Evolutionary conservation across 2,797 vertebrate species (phyloP).

Genomic region (Anguilla anguilla): DNA sequence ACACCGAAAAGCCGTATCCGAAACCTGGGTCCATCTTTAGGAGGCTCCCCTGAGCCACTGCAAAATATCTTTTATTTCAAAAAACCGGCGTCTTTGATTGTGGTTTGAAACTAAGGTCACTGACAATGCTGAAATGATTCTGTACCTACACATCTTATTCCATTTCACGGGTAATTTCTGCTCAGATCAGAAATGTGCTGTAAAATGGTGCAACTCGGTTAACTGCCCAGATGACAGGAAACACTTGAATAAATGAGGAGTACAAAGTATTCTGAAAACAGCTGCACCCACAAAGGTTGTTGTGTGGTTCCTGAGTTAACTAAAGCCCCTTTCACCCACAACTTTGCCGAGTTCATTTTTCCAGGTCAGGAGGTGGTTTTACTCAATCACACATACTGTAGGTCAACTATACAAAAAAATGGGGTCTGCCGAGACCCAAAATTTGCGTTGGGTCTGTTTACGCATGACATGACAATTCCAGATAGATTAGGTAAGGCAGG

Average conservation of each 20-base stretch:
- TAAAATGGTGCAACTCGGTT: not conserved
- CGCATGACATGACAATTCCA: no score
- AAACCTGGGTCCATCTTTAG: not conserved
- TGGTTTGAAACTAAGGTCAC: constrained; percentile 13
- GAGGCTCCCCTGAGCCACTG: constrained; percentile 35
- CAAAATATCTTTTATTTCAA: constrained; percentile 31
- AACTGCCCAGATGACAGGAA: not conserved
- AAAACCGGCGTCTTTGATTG: constrained; percentile 8
- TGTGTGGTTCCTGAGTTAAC: no score
- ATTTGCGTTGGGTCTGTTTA: no score
- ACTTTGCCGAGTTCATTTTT: no score
- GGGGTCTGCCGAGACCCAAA: no score
- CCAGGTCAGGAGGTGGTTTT: no score
- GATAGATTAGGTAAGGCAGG: no score
- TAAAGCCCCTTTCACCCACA: no score
- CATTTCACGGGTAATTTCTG: not conserved
- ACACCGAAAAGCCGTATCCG: constrained; percentile 49
- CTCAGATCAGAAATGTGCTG: not conserved
- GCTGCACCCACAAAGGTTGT: no score
- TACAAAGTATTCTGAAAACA: no score
- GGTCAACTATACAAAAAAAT: no score
- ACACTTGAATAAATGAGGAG: not conserved
- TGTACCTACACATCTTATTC: constrained; percentile 14
- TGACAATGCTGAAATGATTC: constrained; percentile 10
- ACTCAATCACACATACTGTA: no score